phyloP scores from a whole-genome alignment of 2,113 vertebrate species.

The Ceratotherium simum region DNA sequence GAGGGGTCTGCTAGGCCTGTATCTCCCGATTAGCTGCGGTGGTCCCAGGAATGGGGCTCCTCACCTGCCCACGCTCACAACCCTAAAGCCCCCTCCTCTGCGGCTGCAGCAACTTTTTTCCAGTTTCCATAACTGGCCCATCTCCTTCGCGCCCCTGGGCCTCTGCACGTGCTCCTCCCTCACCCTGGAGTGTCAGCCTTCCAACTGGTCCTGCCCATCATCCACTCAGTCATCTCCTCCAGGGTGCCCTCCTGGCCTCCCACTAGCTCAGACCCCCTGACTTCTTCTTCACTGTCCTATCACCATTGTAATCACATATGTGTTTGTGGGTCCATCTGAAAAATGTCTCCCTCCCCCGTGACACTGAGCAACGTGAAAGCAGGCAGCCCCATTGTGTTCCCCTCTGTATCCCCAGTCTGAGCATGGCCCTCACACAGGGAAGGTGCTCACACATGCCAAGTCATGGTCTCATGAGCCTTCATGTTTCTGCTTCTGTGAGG shows the following conservation, averaged over 20 bases:
- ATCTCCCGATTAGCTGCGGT: no score
- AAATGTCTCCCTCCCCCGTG: not conserved
- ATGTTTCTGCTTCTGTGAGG: not conserved
- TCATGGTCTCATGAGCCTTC: not conserved
- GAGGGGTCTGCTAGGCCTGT: no score
- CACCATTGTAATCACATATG: not conserved
- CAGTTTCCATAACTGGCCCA: not conserved
- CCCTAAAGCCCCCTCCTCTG: no score
- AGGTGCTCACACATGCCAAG: not conserved
- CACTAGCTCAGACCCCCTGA: not conserved
- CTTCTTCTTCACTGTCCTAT: not conserved
- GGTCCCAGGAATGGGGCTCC: no score
- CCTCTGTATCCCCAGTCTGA: not conserved
- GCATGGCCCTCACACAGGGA: not conserved
- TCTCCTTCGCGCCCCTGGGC: rapidly evolving
- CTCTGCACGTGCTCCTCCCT: not conserved
- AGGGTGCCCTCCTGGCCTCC: not conserved
- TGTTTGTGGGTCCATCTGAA: not conserved
- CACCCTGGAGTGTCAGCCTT: not conserved
- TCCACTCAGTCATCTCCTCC: not conserved
- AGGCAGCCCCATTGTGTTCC: not conserved
- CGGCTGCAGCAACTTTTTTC: not conserved
- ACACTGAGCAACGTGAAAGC: not conserved
- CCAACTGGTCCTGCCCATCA: not conserved
- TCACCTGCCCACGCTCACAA: no score